Base-by-base conservation (phyloP, 2,113 vertebrate genomes). In the Ascaphus truei region DNA sequence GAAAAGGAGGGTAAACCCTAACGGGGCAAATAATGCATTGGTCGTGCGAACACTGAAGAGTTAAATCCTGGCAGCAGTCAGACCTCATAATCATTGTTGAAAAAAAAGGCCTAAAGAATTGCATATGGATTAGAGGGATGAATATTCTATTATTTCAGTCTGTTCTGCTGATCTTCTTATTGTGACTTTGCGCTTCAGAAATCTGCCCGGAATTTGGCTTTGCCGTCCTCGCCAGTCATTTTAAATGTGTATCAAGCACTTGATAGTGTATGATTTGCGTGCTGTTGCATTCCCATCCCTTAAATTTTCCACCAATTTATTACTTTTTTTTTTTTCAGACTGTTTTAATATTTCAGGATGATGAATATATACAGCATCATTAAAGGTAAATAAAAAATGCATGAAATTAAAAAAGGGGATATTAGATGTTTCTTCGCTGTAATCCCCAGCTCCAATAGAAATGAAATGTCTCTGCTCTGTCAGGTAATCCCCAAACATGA, bases 91-190 rank as follows among this genome's bases (percentile, higher is more conserved):
- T 89, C 91, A 92, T 92, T 84, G 83, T 86, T 83, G 81, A 88
- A 87, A 90, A 86, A 76, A 92, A 93, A 89, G 86, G 87, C 86
- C 89, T 88, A 92, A 94, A 93, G 94, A 96, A 97, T 93, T 95
- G 94, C 94, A 95, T 94, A 95, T 93, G 94, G 94, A 97, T 97
- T 95, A 97, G 91, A 92, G 93, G 95, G 93, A 95, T 95, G 95
- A 95, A 95, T 94, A 95, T 95, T 97, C 94, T 94, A 95, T 95
- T 96, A 95, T 97, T 94, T 94, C 92, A 94, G 93, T 90, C 92
- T 93, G 87, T 93, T 94, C 90, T 91, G 92, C 92, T 95, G 92
- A 95, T 95, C 93, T 95, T 92, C 89, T 92, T 91, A 91, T 92
- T 92, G 90, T 90, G 88, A 90, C 89, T 92, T 84, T 85, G 86